Conservation (phyloP, 2,888 invertebrate genomes). For the Amphiduros pacificus region DNA sequence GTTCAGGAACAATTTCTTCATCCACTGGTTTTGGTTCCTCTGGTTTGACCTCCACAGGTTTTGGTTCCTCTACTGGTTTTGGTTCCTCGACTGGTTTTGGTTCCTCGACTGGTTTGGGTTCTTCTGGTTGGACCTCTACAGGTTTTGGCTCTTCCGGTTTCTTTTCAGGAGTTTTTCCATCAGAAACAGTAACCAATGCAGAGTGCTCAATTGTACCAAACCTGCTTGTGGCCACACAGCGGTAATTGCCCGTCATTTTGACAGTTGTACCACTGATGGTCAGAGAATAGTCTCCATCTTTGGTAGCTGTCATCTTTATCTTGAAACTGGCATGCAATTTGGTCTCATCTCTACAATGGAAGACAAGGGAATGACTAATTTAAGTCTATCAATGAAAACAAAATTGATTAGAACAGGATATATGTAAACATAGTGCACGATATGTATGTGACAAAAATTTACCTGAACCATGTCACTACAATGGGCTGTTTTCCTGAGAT, state of each 20-base stretch:
- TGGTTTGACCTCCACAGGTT: conserved; percentile 22
- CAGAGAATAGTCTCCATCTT: conserved; percentile 47
- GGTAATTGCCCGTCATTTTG: conserved; percentile 52
- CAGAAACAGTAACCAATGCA: conserved; percentile 74
- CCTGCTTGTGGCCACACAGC: conserved; percentile 30
- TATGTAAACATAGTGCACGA: too few relatives aligned
- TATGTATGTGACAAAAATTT: too few relatives aligned
- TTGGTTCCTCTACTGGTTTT: conserved; percentile 18
- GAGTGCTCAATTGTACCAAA: conserved; percentile 25
- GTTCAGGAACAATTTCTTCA: neutral
- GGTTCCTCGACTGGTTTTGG: conserved; percentile 75
- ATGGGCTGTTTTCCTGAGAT: conserved; percentile 88
- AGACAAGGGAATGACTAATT: too few relatives aligned
- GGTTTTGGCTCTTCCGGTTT: conserved; percentile 56
- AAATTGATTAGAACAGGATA: too few relatives aligned
- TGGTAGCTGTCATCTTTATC: conserved; percentile 73
- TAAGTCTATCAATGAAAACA: too few relatives aligned
- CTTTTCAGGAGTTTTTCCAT: conserved; percentile 48
- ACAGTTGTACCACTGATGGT: conserved; percentile 37
- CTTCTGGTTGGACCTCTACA: conserved; percentile 50
- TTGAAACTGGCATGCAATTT: conserved; percentile 76
- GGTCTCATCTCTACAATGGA: conserved; percentile 56
- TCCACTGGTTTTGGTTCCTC: conserved; percentile 7
- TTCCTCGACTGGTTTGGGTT: conserved; percentile 61
- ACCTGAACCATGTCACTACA: conserved; percentile 84